Conservation (phyloP, 2,797 vertebrate species). For the Gymnocypris eckloni region DNA sequence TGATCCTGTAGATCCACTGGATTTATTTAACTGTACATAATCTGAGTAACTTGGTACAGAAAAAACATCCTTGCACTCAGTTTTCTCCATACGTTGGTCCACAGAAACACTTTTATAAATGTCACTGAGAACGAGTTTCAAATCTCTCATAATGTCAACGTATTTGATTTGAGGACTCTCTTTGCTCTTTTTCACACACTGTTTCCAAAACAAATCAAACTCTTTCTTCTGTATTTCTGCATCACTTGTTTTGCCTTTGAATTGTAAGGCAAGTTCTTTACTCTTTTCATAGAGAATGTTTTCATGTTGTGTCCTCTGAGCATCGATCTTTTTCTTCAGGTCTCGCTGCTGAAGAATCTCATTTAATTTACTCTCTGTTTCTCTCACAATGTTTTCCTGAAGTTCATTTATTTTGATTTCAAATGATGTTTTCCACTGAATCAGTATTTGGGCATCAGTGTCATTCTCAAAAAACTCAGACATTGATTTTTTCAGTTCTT, state of each 20-base stretch:
- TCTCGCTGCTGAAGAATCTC: conserved; percentile 10
- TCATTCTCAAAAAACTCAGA: conserved; percentile 69
- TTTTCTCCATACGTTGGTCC: background rate
- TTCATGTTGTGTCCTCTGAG: background rate
- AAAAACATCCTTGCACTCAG: background rate
- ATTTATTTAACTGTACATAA: background rate
- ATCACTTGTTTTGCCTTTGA: background rate
- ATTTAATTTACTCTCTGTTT: background rate
- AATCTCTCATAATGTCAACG: conserved; percentile 16
- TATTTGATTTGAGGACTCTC: background rate
- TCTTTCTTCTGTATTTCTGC: conserved; percentile 50
- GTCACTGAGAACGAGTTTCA: conserved; percentile 12
- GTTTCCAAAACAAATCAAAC: conserved; percentile 21
- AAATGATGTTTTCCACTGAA: conserved; percentile 69
- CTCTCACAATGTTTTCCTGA: background rate
- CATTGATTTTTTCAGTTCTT: conserved; percentile 60
- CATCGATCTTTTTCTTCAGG: no score
- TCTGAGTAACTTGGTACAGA: background rate
- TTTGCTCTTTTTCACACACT: background rate
- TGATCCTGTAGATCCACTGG: background rate
- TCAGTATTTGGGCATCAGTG: conserved; percentile 60
- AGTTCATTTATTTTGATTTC: conserved; percentile 56
- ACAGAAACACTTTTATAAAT: background rate
- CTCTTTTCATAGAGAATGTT: conserved; percentile 1
- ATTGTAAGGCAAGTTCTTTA: background rate